Evolutionary conservation across 2,797 vertebrate species (phyloP).

Genomic region (Pseudochirops corinnae): DNA sequence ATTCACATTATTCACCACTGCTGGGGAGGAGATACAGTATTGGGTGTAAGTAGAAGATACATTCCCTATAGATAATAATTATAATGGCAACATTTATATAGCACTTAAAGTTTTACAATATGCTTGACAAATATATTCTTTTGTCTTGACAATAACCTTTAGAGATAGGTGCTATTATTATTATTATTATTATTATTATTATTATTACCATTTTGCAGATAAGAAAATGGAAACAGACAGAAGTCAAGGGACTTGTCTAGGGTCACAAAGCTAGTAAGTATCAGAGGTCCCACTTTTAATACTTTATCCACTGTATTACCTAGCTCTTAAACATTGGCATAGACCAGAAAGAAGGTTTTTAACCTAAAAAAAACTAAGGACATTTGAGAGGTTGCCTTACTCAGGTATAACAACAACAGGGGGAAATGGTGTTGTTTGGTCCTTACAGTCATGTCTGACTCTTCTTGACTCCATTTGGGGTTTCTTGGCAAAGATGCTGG

Average conservation of each 20-base stretch:
- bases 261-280: neutral
- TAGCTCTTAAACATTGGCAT: neutral
- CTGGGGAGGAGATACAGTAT: neutral
- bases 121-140: neutral
- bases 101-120: neutral
- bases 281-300: neutral
- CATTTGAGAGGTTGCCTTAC: too few species aligned
- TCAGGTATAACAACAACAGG: too few species aligned
- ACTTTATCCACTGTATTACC: neutral
- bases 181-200: too few species aligned
- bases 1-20: neutral
- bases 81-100: neutral
- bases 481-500: too few species aligned
- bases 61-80: neutral
- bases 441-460: too few species aligned
- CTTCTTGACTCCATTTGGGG: too few species aligned
- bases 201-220: neutral
- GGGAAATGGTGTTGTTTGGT: too few species aligned
- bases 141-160: neutral
- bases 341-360: neutral
- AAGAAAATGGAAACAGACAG: neutral
- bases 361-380: neutral
- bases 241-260: neutral
- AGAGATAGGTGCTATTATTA: too few species aligned
- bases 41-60: neutral